A percentile compares a stretch with the other conserved stretches of the same genome.
phyloP scores from a whole-genome alignment of 2,888 invertebrate species.

The Tiliacea citrago region DNA sequence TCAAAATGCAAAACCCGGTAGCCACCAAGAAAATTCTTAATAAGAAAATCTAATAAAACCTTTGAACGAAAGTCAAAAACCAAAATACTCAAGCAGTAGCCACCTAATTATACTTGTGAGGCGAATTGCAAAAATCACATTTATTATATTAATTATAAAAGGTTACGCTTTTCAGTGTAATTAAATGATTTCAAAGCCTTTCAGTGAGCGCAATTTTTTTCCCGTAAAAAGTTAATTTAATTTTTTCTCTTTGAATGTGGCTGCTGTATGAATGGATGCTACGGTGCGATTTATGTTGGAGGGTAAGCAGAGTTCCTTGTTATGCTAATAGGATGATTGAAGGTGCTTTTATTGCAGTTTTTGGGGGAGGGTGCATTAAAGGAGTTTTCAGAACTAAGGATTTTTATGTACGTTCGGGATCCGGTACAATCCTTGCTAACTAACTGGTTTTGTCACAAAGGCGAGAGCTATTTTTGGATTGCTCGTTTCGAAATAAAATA shows the following conservation, averaged over 20 bases:
- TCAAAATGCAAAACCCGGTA: background rate
- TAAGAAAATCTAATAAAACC: slow-evolving; percentile 4
- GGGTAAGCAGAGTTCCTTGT: slow-evolving; percentile 45
- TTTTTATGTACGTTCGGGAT: slow-evolving; percentile 6
- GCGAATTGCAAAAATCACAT: slow-evolving; percentile 49
- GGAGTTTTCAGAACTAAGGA: background rate
- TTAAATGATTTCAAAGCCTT: slow-evolving; percentile 58
- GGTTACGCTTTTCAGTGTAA: slow-evolving; percentile 60
- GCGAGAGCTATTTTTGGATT: background rate
- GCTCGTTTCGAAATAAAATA: background rate
- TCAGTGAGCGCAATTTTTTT: slow-evolving; percentile 40
- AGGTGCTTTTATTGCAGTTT: slow-evolving; percentile 30
- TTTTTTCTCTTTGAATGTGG: slow-evolving; percentile 49
- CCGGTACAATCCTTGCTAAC: background rate
- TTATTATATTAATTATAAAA: slow-evolving; percentile 59
- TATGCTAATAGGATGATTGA: slow-evolving; percentile 42
- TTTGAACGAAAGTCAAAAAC: slow-evolving; percentile 17
- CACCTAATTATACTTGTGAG: slow-evolving; percentile 46
- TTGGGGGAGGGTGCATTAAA: slow-evolving; percentile 6
- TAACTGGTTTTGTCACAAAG: background rate
- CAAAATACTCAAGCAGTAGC: slow-evolving; percentile 20
- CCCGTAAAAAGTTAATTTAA: slow-evolving; percentile 41
- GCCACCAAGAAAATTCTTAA: background rate
- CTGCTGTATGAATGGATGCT: slow-evolving; percentile 39
- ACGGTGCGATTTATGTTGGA: slow-evolving; percentile 30